phyloP scores from a whole-genome alignment of 2,888 invertebrate genomes.

The Eurois occulta region DNA sequence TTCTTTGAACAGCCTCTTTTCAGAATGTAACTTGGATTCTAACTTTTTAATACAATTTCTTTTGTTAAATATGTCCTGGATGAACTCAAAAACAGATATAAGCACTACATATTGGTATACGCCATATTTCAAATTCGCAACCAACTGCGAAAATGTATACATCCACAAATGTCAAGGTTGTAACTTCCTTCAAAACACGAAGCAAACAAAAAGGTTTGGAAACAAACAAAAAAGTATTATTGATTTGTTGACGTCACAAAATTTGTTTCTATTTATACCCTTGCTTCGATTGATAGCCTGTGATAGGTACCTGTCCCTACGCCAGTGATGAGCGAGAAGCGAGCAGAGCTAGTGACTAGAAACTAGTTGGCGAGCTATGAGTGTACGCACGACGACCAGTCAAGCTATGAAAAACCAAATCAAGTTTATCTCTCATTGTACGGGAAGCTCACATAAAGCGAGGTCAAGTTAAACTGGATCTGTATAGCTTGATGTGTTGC shows the following conservation, averaged over 20 bases:
- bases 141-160: slow-evolving; percentile 11
- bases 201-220: slow-evolving; percentile 40
- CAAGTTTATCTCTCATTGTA: too few species aligned
- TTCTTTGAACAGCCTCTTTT: neutral
- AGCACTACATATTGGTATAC: neutral
- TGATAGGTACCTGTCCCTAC: neutral
- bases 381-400: too few species aligned
- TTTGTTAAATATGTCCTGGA: neutral
- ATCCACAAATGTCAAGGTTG: slow-evolving; percentile 21
- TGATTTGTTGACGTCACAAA: slow-evolving; percentile 8
- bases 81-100: neutral
- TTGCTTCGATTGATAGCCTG: slow-evolving; percentile 28
- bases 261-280: slow-evolving; percentile 25
- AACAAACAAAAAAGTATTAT: slow-evolving; percentile 43
- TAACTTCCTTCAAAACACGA: slow-evolving; percentile 25
- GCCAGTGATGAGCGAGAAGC: neutral
- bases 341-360: neutral
- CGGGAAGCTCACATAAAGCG: too few species aligned
- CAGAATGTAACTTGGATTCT: too few species aligned
- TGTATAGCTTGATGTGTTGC: too few species aligned
- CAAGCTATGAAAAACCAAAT: too few species aligned
- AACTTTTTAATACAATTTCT: neutral
- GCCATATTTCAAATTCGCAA: slow-evolving; percentile 1
- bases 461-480: too few species aligned
- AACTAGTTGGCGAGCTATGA: neutral